Base-by-base conservation (phyloP, 2,113 vertebrate species). In the Ascaphus truei region DNA sequence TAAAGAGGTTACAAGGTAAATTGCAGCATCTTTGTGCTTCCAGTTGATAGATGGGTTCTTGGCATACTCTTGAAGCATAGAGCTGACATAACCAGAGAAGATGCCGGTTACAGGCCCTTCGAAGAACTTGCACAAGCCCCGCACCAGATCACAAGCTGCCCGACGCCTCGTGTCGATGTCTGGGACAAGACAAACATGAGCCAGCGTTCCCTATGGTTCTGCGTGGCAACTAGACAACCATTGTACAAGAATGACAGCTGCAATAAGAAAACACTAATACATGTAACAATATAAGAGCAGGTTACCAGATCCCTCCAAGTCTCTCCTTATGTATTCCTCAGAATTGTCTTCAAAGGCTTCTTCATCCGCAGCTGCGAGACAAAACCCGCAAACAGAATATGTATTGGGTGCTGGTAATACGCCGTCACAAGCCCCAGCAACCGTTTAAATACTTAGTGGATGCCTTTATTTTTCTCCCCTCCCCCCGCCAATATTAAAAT, bases 291-390 rank as follows among this genome's bases (percentile, higher is more conserved):
- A 47, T 47, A 7, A 47, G 43, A 7, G 11, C 10, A 8, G 20
- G 72, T 87, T 91, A 99, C 96, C 97, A 67, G 97, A 99, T 84
- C 97, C 97, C 89, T 99, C 97, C 63, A 99, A 92, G 81, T 99
- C 97, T 80, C 97, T 92, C 57, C 96, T 88, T 72, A 99, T 99
- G 71, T 99, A 99, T 77, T 99, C 97, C 78, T 99, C 97, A 37
- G 97, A 95, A 82, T 99, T 99, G 82, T 99, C 97, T 84, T 99
- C 97, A 92, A 99, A 99, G 3, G 96, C 95, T 84, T 99, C 97
- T 80, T 99, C 96, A 81, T 99, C 97, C 34, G 96, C 96, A 89
- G 95, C 97, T 99, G 71, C 51, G 76, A 8, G 29, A 15, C 77
- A 45, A 76, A 84, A 74, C 7, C 13, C 31, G 26, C 41, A 45